A percentile compares a stretch with the other conserved stretches of the same genome.
Conservation (phyloP, 2,888 invertebrate species). For the Leucania comma region DNA sequence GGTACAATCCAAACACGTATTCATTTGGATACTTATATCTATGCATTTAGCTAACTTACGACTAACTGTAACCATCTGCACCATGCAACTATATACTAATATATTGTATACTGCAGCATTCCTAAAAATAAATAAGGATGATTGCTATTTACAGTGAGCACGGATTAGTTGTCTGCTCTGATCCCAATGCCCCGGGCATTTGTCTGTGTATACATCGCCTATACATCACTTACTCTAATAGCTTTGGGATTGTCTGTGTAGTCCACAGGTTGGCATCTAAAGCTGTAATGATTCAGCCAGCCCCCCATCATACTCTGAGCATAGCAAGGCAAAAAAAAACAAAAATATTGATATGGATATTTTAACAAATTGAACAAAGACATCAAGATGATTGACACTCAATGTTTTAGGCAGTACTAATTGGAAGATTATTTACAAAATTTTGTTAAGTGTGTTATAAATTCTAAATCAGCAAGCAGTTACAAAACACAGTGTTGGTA, state of each 20-base stretch:
- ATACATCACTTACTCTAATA: conserved; percentile 93
- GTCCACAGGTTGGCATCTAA: conserved; percentile 97
- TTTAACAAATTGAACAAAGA: conserved; percentile 15
- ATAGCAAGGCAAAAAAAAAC: conserved; percentile 80
- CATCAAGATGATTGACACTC: conserved; percentile 3
- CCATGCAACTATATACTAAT: conserved; percentile 71
- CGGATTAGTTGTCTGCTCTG: conserved; percentile 79
- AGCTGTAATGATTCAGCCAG: conserved; percentile 97
- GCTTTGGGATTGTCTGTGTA: conserved; percentile 95
- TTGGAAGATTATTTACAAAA: conserved; percentile 30
- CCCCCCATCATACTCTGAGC: conserved; percentile 96
- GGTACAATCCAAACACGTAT: conserved; percentile 56
- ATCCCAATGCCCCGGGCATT: conserved; percentile 66
- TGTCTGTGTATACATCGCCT: conserved; percentile 55
- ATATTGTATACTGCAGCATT: conserved; percentile 56
- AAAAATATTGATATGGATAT: conserved; percentile 70
- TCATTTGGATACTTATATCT: conserved; percentile 53
- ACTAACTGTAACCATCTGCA: conserved; percentile 63
- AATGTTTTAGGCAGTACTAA: conserved; percentile 9
- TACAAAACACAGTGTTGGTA: conserved; percentile 22
- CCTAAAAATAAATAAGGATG: conserved; percentile 76
- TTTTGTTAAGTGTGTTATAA: conserved; percentile 11
- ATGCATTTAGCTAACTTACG: conserved; percentile 54
- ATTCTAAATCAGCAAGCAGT: conserved; percentile 26
- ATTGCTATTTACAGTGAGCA: conserved; percentile 85